Percentiles rank a stretch among this genome's conserved stretches.
phyloP scores from a whole-genome alignment of 2,797 vertebrate species.

The Lophius americanus region DNA sequence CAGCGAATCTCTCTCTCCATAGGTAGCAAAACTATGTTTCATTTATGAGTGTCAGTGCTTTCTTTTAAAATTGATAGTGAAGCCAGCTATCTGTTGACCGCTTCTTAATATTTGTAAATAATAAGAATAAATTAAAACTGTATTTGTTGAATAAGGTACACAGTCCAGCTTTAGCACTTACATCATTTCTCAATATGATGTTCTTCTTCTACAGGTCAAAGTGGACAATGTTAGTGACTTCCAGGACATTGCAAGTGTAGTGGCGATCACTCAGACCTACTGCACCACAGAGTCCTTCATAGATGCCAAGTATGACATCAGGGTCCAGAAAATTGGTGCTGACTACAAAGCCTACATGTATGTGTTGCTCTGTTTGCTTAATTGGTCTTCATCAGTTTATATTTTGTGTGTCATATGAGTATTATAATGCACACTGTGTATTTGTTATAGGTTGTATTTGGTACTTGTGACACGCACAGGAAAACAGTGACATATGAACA shows the following conservation, averaged over 20 bases:
- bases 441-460: background rate
- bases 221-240: constrained; percentile 98
- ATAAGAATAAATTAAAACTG: too few species aligned
- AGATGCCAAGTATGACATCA: constrained; percentile 98
- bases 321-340: constrained; percentile 96
- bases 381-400: background rate
- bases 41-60: too few species aligned
- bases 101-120: too few species aligned
- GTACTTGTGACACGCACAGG: background rate
- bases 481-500: background rate
- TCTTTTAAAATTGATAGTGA: too few species aligned
- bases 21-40: too few species aligned
- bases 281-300: constrained; percentile 97
- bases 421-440: background rate
- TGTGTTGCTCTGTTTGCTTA: constrained; percentile 17
- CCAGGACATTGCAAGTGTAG: constrained; percentile 98
- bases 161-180: too few species aligned
- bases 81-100: too few species aligned
- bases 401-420: background rate
- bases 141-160: too few species aligned
- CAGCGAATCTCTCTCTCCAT: too few species aligned
- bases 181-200: background rate
- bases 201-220: constrained; percentile 86
- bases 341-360: constrained; percentile 99
- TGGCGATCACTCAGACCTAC: constrained; percentile 98